These are phyloP conservation scores for Mimas tiliae DNA, from an alignment of 2,888 invertebrate genomes.

Conservation along the genomic window DNA sequence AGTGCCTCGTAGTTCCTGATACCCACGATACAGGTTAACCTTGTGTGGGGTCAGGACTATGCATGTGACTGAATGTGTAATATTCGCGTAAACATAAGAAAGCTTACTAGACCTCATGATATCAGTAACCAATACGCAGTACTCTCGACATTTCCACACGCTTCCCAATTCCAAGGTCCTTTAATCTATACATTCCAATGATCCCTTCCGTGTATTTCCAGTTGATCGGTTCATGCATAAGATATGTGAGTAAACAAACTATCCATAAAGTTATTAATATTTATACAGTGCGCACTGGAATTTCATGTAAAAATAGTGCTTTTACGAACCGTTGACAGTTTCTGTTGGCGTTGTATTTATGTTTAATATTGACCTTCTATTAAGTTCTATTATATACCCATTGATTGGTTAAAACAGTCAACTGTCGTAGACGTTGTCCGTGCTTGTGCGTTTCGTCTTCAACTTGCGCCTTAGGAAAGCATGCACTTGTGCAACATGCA, in stretches of 20 bases:
- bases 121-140: background rate
- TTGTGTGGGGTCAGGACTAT: too few relatives aligned
- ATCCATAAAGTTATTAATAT: slow-evolving; percentile 16
- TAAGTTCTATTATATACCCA: too few relatives aligned
- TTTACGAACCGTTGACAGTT: background rate
- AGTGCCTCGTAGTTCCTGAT: too few relatives aligned
- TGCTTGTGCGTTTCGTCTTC: too few relatives aligned
- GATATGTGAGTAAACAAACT: slow-evolving; percentile 9
- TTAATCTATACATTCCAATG: background rate
- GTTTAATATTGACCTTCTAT: background rate
- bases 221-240: background rate
- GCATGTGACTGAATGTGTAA: too few relatives aligned
- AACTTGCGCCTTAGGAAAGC: too few relatives aligned
- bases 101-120: too few relatives aligned
- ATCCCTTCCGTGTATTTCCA: background rate
- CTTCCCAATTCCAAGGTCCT: background rate
- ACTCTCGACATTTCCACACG: background rate
- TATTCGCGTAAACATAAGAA: too few relatives aligned
- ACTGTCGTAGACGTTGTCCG: too few relatives aligned
- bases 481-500: too few relatives aligned
- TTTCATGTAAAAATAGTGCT: background rate
- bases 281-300: slow-evolving; percentile 6
- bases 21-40: too few relatives aligned
- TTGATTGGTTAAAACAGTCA: too few relatives aligned
- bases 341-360: background rate